Evolutionary conservation across 2,888 invertebrate genomes (phyloP), one percentile per base, ranked within the genome.

Genomic region (Sarcophaga caerulescens): DNA sequence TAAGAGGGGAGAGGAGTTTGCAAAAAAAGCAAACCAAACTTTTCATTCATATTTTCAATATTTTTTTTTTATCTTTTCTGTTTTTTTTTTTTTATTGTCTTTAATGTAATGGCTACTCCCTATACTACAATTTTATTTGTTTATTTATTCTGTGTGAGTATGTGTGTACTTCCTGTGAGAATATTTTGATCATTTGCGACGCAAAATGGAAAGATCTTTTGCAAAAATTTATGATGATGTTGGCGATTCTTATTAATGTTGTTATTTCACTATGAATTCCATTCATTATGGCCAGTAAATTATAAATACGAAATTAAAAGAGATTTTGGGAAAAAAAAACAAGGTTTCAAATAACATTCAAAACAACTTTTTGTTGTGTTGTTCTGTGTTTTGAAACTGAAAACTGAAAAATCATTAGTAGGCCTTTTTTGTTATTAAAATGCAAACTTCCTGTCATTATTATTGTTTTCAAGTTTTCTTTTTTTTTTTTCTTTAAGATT

Each of bases 141-240:
- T 35, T 35, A 10, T 35, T 35, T 35, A 35, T 35, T 35, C 10
- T 10, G 35, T 35, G 35, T 35, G 35, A 8, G 35, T 35, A 52
- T 52, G 52, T 17, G 52, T 12, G 17, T 69, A 78, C 76, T 86
- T 86, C 81, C 85, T 81, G 85, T 86, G 85, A 77, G 80, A 83
- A 66, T 47, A 74, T 79, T 74, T 66, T 57, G 12, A 68, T 35
- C 52, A 59, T 75, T 81, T 81, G 70, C 59, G 85, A 73, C 62
- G 63, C 63, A 85, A 63, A 75, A 62, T 66, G 47, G 60, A 68
- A 77, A 74, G 52, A 45, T 68, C 45, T 69, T 66, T 12, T 14
- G 19, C 66, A 44, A 44, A 44, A 65, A 71, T 8, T 57, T 63
- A 21, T 44, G 44, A 45, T 25, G 68, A 1, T 69, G 68, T 35